These are phyloP conservation scores for Megastigmus dorsalis DNA, from an alignment of 2,888 invertebrate genomes.

Conservation along the genomic window DNA sequence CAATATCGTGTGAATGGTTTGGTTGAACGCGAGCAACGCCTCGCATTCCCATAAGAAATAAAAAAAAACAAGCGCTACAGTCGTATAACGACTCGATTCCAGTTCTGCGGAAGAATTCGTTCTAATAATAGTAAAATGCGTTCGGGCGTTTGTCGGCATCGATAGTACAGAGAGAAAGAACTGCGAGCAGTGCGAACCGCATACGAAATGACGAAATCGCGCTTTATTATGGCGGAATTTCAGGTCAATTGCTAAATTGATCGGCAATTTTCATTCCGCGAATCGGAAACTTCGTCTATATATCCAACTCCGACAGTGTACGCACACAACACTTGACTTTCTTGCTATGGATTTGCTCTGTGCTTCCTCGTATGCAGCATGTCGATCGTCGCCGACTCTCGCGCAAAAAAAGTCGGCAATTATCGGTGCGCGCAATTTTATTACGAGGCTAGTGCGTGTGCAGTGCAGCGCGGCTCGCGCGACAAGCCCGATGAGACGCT, in stretches of 20 bases:
- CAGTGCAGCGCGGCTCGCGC: slow-evolving; percentile 50
- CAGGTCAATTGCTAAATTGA: slow-evolving; percentile 72
- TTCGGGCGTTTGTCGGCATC: slow-evolving; percentile 45
- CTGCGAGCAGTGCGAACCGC: too few species aligned
- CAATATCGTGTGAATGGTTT: neutral
- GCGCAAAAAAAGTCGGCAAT: slow-evolving; percentile 68
- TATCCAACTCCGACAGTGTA: slow-evolving; percentile 59
- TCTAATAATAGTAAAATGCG: slow-evolving; percentile 37
- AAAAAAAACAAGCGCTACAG: slow-evolving; percentile 9
- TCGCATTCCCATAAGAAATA: slow-evolving; percentile 19
- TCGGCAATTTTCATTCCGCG: slow-evolving; percentile 72
- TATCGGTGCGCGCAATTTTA: slow-evolving; percentile 70
- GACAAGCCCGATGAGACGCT: slow-evolving; percentile 13
- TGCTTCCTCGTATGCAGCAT: slow-evolving; percentile 41
- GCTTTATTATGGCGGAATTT: slow-evolving; percentile 69
- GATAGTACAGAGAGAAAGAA: neutral
- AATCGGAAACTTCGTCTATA: slow-evolving; percentile 66
- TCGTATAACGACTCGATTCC: slow-evolving; percentile 11
- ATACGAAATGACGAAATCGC: slow-evolving; percentile 65
- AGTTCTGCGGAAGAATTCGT: slow-evolving; percentile 25
- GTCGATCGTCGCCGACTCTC: too few species aligned
- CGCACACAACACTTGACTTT: slow-evolving; percentile 54
- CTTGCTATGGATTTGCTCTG: slow-evolving; percentile 49
- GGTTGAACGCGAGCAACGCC: neutral
- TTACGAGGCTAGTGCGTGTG: slow-evolving; percentile 61